phyloP scores from a whole-genome alignment of 2,113 vertebrate genomes.

The Callionymus lyra region DNA sequence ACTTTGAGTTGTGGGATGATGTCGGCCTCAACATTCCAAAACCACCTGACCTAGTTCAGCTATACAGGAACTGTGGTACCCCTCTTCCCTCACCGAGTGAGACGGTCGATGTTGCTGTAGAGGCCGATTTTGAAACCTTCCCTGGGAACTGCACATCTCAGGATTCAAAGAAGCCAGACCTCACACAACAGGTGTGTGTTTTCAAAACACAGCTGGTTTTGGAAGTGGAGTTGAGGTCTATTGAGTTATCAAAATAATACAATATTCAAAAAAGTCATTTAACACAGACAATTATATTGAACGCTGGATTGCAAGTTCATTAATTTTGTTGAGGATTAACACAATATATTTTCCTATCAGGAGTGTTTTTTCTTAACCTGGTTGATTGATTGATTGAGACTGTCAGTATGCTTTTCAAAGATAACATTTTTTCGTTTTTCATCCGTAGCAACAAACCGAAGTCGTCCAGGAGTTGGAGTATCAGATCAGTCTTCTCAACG shows the following conservation, averaged over 20 bases:
- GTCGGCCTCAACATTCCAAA: slow-evolving; percentile 97
- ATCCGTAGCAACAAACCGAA: slow-evolving; percentile 74
- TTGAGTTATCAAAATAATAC: no score
- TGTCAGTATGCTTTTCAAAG: no score
- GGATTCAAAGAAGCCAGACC: slow-evolving; percentile 49
- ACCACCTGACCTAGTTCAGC: slow-evolving; percentile 87
- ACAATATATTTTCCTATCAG: no score
- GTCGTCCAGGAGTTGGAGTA: slow-evolving; percentile 91
- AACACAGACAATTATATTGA: no score
- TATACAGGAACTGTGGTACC: slow-evolving; percentile 87
- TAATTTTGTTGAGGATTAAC: no score
- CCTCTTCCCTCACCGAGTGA: slow-evolving; percentile 68
- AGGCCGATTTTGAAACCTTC: slow-evolving; percentile 74
- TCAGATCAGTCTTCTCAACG: slow-evolving; percentile 86
- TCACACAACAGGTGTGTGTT: slow-evolving; percentile 49
- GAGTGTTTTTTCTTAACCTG: no score
- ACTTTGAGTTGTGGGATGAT: slow-evolving; percentile 98
- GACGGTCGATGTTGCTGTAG: slow-evolving; percentile 79
- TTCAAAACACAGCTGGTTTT: no score
- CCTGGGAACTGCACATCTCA: slow-evolving; percentile 56
- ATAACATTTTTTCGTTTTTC: background rate
- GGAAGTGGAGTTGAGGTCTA: no score
- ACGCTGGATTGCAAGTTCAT: no score
- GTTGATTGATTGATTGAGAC: no score
- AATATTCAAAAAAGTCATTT: no score